Evolutionary conservation across 2,797 vertebrate genomes (phyloP).

Genomic region (Trachops cirrhosus): DNA sequence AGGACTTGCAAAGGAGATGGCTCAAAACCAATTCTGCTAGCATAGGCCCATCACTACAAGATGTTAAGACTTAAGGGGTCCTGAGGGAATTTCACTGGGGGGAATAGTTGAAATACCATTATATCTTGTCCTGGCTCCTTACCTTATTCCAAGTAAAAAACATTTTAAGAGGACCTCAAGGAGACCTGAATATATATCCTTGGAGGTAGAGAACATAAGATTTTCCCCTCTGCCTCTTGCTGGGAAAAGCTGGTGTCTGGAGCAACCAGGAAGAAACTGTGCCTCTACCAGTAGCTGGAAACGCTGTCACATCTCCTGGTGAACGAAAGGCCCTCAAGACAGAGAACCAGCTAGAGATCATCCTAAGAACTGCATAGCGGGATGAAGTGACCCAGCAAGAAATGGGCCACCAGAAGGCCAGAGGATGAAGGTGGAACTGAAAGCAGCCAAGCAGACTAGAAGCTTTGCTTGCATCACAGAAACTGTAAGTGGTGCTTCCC

Average conservation of each 20-base stretch:
- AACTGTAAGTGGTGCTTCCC: background rate
- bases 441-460: background rate
- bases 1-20: slow-evolving; percentile 22
- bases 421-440: background rate
- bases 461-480: background rate
- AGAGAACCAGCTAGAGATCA: background rate
- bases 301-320: background rate
- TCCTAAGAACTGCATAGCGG: background rate
- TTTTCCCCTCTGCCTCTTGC: background rate
- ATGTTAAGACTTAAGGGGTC: background rate
- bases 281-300: background rate
- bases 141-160: background rate
- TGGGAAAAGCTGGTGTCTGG: background rate
- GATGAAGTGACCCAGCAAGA: background rate
- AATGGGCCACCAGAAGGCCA: background rate
- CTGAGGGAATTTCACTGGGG: background rate
- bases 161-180: background rate
- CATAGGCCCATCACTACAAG: background rate
- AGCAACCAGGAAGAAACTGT: background rate
- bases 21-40: slow-evolving; percentile 17
- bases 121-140: background rate
- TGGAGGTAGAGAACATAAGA: background rate
- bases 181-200: background rate
- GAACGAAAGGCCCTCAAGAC: background rate
- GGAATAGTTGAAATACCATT: background rate